Base-by-base conservation (phyloP, 2,888 invertebrate species). In the Agrenia bidenticulata region DNA sequence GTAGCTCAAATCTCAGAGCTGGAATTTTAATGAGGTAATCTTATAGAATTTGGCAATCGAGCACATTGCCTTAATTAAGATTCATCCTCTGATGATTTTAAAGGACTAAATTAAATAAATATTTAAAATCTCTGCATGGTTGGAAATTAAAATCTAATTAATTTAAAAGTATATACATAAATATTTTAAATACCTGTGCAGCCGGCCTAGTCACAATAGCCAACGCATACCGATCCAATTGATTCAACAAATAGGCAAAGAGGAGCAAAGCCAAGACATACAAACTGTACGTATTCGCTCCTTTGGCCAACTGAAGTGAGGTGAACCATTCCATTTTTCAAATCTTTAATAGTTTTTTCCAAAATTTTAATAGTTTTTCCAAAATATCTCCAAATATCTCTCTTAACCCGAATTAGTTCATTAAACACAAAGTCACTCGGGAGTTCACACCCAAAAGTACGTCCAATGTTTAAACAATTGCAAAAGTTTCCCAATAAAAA, bases 141-240 rank as follows among this genome's bases (percentile, higher is more conserved):
- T n/a, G 32, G 4, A 32, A 32, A 32, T 7, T 32, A 32, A 32
- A 32, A 7, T 32, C 4, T 32, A 32, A 11, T 32, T 32, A 45
- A 45, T 4, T 7, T 45, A 45, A 19, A 45, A 17, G 45, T 19
- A 39, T 39, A 57, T 21, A n/a, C 27, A 37, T 7, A 56, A 54
- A 32, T 32, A 1, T n/a, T 24, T 57, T 24, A 19, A n/a, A 65
- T 60, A 73, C 75, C 72, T 75, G 75, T n/a, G 75, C 75, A 21
- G 72, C 32, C 7, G 75, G 75, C 56, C 65, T 69, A 15, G 75
- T 70, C 5, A 73, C 75, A 54, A 75, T 72, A 9, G 73, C 75
- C 61, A 75, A 63, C 23, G 70, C 67, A 57, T 75, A 75, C 21
- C 73, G 69, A 53, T 73, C 72, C 63, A 75, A 59, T 66, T 75